A percentile compares a stretch with the other conserved stretches of the same genome.
Evolutionary conservation across 2,113 vertebrate species (phyloP).

Genomic region (Ptilonorhynchus violaceus): DNA sequence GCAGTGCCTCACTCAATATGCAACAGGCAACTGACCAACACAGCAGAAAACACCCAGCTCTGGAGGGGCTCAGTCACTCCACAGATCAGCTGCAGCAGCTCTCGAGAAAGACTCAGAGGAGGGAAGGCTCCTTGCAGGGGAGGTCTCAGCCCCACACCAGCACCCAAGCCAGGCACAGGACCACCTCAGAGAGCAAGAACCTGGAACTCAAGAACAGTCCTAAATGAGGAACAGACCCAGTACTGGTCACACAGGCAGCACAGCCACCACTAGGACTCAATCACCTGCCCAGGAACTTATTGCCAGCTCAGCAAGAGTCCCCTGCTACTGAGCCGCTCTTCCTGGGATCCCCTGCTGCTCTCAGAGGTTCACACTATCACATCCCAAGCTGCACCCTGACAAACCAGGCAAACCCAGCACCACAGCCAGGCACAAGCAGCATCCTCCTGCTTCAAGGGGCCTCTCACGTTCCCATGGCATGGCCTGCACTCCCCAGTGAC

Average conservation of each 20-base stretch:
- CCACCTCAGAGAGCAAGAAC: not conserved
- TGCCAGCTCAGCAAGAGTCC: not conserved
- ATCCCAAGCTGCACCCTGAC: not conserved
- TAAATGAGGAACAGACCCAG: not conserved
- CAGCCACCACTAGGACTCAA: not conserved
- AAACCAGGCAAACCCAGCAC: not conserved
- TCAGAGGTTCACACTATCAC: not conserved
- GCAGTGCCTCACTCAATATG: not conserved
- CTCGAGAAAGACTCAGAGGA: not conserved
- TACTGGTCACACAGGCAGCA: not conserved
- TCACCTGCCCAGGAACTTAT: not conserved
- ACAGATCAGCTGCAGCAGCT: conserved; percentile 2
- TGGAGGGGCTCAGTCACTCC: not conserved
- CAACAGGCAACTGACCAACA: not conserved
- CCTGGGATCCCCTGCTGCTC: not conserved
- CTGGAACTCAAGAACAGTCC: not conserved
- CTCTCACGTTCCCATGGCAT: fast-evolving
- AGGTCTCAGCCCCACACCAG: not conserved
- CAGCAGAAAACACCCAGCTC: not conserved
- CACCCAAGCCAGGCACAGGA: not conserved
- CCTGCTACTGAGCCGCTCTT: not conserved
- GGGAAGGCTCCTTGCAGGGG: not conserved
- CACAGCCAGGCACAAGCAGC: not conserved
- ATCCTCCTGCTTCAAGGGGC: not conserved
- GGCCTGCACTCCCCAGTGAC: not conserved